Evolutionary conservation across 2,888 invertebrate genomes (phyloP).

Genomic region (Tetramorium bicarinatum): DNA sequence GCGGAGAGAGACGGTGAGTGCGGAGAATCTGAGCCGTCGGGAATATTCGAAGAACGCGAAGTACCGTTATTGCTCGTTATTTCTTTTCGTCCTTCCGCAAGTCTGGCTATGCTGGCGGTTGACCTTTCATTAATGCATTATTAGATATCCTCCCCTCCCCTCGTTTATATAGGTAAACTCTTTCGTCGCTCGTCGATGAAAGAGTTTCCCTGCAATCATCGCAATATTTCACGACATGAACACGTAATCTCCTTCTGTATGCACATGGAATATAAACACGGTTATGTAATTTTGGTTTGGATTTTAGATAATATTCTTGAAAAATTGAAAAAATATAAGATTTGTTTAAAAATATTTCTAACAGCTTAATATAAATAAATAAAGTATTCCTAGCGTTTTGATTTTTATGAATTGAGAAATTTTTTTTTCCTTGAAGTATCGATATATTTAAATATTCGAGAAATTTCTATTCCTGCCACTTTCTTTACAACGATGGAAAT

Average conservation of each 20-base stretch:
- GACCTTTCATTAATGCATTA: conserved; percentile 39
- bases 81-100: conserved; percentile 43
- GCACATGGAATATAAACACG: not conserved
- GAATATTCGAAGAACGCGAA: conserved; percentile 63
- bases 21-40: conserved; percentile 66
- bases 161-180: not conserved
- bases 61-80: conserved; percentile 61
- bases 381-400: not conserved
- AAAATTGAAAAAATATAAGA: not conserved
- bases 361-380: not conserved
- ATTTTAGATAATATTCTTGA: not conserved
- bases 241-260: not conserved
- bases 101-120: conserved; percentile 47
- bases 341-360: not conserved
- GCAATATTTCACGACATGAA: not conserved
- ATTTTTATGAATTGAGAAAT: not conserved
- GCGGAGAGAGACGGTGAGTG: conserved; percentile 27
- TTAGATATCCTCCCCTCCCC: not conserved
- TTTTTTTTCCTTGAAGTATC: not conserved
- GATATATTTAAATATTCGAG: conserved; percentile 28
- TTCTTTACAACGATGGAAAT: conserved; percentile 10
- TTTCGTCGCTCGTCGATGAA: conserved; percentile 5
- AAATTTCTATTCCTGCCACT: conserved; percentile 6
- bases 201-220: conserved; percentile 16
- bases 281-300: not conserved